phyloP scores from a whole-genome alignment of 2,888 invertebrate genomes.

The Branchellion lobata region DNA sequence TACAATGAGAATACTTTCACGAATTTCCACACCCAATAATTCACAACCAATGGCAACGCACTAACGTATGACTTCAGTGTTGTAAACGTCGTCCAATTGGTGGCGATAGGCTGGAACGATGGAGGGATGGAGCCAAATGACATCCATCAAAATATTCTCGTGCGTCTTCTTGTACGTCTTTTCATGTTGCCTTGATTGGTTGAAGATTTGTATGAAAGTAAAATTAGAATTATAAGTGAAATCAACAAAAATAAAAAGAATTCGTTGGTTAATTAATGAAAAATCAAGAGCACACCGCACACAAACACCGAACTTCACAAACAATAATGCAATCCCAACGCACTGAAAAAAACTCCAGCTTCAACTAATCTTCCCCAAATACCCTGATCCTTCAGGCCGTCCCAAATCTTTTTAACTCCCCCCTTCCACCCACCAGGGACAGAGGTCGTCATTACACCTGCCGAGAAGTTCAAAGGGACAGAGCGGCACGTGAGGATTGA shows the following conservation, averaged over 20 bases:
- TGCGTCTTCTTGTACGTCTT: neutral
- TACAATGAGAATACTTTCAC: too few relatives aligned
- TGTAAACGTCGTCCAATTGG: neutral
- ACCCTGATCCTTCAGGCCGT: too few relatives aligned
- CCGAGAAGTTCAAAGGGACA: constrained; percentile 34
- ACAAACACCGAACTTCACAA: too few relatives aligned
- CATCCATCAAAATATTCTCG: constrained; percentile 28
- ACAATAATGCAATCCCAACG: too few relatives aligned
- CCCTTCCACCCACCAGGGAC: constrained; percentile 19
- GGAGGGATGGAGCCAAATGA: constrained; percentile 15
- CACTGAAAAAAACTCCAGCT: too few relatives aligned
- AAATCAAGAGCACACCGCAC: too few relatives aligned
- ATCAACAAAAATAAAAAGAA: neutral
- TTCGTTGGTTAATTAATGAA: too few relatives aligned
- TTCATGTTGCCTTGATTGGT: constrained; percentile 18
- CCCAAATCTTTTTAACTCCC: too few relatives aligned
- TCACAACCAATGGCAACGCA: neutral
- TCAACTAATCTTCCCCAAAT: too few relatives aligned
- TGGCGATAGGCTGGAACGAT: neutral
- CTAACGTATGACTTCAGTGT: constrained; percentile 7
- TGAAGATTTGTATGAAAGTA: too few relatives aligned
- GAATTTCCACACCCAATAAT: too few relatives aligned
- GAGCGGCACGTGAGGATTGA: constrained; percentile 5
- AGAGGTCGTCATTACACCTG: constrained; percentile 30
- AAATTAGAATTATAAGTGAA: neutral